Evolutionary conservation across 2,797 vertebrate genomes (phyloP).

Genomic region (Myripristis jacobus): DNA sequence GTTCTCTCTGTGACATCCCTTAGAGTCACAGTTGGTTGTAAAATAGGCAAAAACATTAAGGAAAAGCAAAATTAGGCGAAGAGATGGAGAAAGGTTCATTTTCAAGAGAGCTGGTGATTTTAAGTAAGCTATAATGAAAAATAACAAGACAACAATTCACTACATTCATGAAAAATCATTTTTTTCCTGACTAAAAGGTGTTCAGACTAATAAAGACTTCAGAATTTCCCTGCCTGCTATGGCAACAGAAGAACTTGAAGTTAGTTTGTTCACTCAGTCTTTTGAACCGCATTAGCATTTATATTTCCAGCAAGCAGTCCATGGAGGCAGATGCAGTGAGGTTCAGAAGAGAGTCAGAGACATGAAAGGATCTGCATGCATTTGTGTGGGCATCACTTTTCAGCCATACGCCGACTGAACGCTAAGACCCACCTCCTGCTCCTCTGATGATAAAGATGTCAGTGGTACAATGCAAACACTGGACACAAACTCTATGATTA

Average conservation of each 20-base stretch:
- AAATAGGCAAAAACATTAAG: no score
- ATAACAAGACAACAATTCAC: not conserved
- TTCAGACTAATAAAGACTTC: not conserved
- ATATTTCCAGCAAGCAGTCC: conserved; percentile 16
- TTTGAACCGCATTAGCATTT: conserved; percentile 32
- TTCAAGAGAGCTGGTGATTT: no score
- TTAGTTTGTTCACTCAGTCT: conserved; percentile 5
- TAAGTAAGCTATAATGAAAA: not conserved
- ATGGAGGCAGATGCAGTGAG: conserved; percentile 4
- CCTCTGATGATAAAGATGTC: conserved; percentile 36
- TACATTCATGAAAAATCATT: not conserved
- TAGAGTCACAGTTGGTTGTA: no score
- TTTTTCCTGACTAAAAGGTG: not conserved
- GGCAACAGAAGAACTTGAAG: not conserved
- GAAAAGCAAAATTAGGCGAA: no score
- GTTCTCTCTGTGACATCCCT: not conserved
- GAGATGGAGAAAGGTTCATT: no score
- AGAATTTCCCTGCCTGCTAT: not conserved
- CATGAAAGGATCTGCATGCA: conserved; percentile 19
- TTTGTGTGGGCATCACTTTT: conserved; percentile 37
- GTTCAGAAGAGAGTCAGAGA: conserved; percentile 25
- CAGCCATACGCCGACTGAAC: conserved; percentile 17
- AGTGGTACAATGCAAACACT: not conserved
- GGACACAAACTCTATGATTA: not conserved
- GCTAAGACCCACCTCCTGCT: conserved; percentile 13